Conservation (phyloP, 2,888 invertebrate species). For the Tetrapedia diversipes region DNA sequence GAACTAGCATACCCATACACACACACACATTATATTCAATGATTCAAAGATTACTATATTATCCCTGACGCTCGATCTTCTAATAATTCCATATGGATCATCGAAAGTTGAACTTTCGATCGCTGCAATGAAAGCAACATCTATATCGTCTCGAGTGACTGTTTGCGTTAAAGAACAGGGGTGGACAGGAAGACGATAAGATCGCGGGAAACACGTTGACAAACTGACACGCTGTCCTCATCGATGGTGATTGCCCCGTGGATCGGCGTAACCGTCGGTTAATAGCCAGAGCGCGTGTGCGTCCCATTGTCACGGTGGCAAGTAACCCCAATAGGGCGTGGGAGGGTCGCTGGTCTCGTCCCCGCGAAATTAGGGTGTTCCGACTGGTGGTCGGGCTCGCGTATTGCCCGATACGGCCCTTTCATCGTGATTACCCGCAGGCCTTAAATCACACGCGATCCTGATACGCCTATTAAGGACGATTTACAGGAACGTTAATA, state of each 20-base stretch:
- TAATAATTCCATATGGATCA: too few relatives aligned
- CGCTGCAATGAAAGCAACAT: neutral
- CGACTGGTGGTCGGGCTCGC: constrained; percentile 37
- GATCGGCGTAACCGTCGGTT: constrained; percentile 70
- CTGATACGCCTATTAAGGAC: constrained; percentile 49
- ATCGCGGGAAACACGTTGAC: constrained; percentile 58
- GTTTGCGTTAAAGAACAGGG: constrained; percentile 21
- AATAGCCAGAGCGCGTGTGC: constrained; percentile 70
- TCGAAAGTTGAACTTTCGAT: too few relatives aligned
- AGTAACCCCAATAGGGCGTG: constrained; percentile 70
- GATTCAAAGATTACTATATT: too few relatives aligned
- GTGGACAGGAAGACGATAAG: constrained; percentile 47
- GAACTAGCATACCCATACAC: too few relatives aligned
- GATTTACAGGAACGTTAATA: constrained; percentile 34
- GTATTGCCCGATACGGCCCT: constrained; percentile 47
- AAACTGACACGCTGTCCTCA: constrained; percentile 50
- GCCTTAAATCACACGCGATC: constrained; percentile 53
- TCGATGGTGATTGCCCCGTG: constrained; percentile 52
- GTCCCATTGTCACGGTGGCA: constrained; percentile 65
- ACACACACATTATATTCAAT: too few relatives aligned
- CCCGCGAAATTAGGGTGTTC: constrained; percentile 69
- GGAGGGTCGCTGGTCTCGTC: constrained; percentile 61
- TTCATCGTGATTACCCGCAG: constrained; percentile 45
- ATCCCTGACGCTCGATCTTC: too few relatives aligned
- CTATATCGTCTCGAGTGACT: constrained; percentile 19